phyloP scores from a whole-genome alignment of 2,888 invertebrate species.

The Melanostoma mellinum region DNA sequence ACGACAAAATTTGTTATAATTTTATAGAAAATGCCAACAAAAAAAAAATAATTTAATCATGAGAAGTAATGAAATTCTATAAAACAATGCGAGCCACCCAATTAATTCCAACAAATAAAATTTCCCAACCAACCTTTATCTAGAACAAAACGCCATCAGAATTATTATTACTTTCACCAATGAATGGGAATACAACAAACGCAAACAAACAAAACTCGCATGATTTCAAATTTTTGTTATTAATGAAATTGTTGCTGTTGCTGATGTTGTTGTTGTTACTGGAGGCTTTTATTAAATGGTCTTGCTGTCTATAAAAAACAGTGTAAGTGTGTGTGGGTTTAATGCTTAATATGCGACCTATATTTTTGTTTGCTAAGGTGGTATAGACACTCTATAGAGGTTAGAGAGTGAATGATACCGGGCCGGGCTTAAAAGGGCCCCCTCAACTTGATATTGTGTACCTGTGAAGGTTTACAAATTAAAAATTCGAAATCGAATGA shows the following conservation, averaged over 20 bases:
- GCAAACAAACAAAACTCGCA: slow-evolving; percentile 27
- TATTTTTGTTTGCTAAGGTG: slow-evolving; percentile 40
- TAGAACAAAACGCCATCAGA: slow-evolving; percentile 35
- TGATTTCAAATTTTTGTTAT: slow-evolving; percentile 27
- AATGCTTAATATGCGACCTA: slow-evolving; percentile 33
- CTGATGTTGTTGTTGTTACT: neutral
- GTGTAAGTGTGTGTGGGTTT: neutral
- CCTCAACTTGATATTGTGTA: slow-evolving; percentile 51
- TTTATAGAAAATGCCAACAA: no score
- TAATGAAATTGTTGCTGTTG: slow-evolving; percentile 22
- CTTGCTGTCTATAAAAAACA: slow-evolving; percentile 3
- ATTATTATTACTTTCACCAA: slow-evolving; percentile 48
- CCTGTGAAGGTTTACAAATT: slow-evolving; percentile 24
- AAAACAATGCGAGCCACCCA: no score
- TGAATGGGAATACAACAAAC: neutral
- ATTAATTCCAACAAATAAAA: neutral
- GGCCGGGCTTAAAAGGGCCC: slow-evolving; percentile 11
- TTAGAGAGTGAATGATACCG: slow-evolving; percentile 3
- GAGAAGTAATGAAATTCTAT: no score
- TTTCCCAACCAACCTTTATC: slow-evolving; percentile 3
- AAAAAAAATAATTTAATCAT: no score
- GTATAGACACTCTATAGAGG: neutral
- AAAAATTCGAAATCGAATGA: slow-evolving; percentile 55
- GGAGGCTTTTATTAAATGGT: slow-evolving; percentile 1
- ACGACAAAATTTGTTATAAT: no score